Base-by-base conservation (phyloP, 2,888 invertebrate species). In the Acleris emargana region DNA sequence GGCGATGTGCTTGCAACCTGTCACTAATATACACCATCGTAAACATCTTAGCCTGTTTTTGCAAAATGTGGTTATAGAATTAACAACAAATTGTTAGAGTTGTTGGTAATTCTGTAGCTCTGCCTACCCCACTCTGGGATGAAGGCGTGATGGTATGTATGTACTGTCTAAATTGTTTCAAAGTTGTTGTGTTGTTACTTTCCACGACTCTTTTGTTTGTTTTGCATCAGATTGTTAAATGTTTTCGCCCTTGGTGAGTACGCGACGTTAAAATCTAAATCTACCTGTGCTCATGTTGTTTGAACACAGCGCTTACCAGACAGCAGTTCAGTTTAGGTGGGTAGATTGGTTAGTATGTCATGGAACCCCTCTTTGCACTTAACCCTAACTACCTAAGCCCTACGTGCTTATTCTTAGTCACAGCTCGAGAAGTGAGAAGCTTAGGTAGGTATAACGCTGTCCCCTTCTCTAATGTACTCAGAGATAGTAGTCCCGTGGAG, bases 401-500 rank as follows among this genome's bases (percentile, higher is more conserved):
- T 25, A 11, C 52, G 13, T 45, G 28, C 18, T 52, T 28, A 28
- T 28, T 28, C 20, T 7, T 5, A 20, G 18, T 53, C 20, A 18
- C 17, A 45, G 45, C 13, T 32, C 3, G 45, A 43, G 51, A 51
- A 53, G 53, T 53, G n/a, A n/a, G 42, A 7, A 58, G 25, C 25
- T 17, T 18, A 38, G 9, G 11, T 57, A 62, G 22, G 18, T n/a
- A 55, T 45, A 45, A 16, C 11, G 4, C 18, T 49, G 52, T 58
- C 58, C n/a, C 49, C 47, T 18, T 57, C 49, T 28, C 38, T 54
- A 20, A 32, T 42, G n/a, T 49, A 50, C n/a, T 51, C 11, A 49
- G 52, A 47, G n/a, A 49, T 54, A 55, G 53, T 43, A 58, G 59
- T 25, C 42, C 25, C 18, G 20, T 7, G 45, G 18, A 17, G 57